These are phyloP conservation scores for Poecile montanus DNA, from an alignment of 2,797 vertebrate species.

Conservation along the genomic window DNA sequence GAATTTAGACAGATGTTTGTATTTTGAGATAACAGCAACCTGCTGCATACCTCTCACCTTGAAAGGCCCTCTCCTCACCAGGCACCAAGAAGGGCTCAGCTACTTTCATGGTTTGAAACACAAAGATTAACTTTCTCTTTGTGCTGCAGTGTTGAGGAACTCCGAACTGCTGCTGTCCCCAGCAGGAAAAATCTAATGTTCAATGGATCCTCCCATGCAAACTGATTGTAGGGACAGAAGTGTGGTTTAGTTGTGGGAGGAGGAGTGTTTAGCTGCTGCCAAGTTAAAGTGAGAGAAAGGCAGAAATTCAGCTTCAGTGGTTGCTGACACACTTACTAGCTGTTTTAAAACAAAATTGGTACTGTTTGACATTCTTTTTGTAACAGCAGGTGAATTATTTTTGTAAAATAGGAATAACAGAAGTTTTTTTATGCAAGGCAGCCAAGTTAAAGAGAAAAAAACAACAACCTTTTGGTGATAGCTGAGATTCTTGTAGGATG, in stretches of 20 bases:
- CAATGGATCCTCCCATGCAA: neutral
- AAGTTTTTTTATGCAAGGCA: neutral
- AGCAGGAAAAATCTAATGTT: neutral
- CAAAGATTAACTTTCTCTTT: neutral
- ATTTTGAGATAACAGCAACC: neutral
- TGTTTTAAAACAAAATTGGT: neutral
- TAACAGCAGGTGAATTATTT: neutral
- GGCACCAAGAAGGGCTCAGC: neutral
- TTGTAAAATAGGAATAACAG: neutral
- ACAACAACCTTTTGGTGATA: neutral
- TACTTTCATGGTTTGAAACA: neutral
- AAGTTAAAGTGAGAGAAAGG: neutral
- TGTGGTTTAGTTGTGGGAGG: accelerated
- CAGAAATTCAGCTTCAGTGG: neutral
- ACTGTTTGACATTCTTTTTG: neutral
- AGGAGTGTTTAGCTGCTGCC: neutral
- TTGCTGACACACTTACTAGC: neutral
- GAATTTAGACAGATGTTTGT: neutral
- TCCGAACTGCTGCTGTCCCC: neutral
- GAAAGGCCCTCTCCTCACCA: neutral
- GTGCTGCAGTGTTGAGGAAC: accelerated
- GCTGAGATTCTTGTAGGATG: neutral
- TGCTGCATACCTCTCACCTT: too few species aligned
- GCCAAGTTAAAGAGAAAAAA: neutral
- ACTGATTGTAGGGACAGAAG: neutral